Evolutionary conservation across 2,113 vertebrate genomes (phyloP).

Genomic region (Rhinoptilus africanus): DNA sequence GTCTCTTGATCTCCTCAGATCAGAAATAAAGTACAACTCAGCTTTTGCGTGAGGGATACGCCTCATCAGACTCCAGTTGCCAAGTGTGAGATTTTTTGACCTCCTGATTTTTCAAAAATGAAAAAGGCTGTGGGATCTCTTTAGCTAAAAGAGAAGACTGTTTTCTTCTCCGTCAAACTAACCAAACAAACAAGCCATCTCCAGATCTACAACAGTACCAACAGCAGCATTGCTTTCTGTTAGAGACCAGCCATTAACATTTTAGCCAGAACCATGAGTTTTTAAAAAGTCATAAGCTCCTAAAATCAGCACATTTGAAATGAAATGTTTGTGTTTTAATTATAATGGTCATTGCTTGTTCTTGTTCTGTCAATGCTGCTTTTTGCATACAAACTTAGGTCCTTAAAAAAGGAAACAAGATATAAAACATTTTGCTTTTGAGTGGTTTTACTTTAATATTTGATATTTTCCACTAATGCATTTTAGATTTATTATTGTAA

Average conservation of each 20-base stretch:
- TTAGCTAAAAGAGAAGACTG: neutral
- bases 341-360: neutral
- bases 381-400: neutral
- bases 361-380: neutral
- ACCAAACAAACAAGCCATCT: neutral
- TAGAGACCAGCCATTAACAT: neutral
- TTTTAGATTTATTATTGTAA: neutral
- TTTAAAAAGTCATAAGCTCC: neutral
- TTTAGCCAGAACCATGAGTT: neutral
- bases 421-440: neutral
- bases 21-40: neutral
- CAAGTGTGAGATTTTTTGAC: neutral
- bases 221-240: neutral
- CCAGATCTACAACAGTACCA: neutral
- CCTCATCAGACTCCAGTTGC: neutral
- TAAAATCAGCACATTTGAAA: neutral
- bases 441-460: neutral
- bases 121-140: neutral
- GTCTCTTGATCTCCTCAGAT: neutral
- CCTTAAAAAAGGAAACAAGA: neutral
- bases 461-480: neutral
- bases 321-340: neutral
- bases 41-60: rapidly evolving
- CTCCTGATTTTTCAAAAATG: neutral
- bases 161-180: neutral